Conservation (phyloP, 2,888 invertebrate genomes). For the Phortica okadai region DNA sequence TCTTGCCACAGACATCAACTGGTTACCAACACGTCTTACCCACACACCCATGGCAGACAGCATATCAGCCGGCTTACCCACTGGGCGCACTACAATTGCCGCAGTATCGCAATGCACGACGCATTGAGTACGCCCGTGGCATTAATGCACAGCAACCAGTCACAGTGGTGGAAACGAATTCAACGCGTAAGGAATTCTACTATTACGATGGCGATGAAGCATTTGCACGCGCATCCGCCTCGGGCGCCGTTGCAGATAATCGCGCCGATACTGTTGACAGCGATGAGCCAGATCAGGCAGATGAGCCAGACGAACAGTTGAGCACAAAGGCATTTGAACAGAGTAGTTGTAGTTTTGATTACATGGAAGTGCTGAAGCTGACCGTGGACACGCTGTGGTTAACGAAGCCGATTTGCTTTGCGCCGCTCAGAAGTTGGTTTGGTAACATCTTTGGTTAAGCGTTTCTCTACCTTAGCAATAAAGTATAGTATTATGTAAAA, state of each 20-base stretch:
- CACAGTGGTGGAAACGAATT: slow-evolving; percentile 69
- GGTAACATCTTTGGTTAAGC: slow-evolving; percentile 64
- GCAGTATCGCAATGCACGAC: slow-evolving; percentile 57
- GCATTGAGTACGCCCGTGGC: slow-evolving; percentile 55
- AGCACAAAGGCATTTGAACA: slow-evolving; percentile 59
- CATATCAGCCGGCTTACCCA: neutral
- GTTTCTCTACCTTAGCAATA: neutral
- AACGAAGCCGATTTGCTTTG: slow-evolving; percentile 70
- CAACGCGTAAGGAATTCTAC: slow-evolving; percentile 72
- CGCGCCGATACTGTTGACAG: slow-evolving; percentile 38
- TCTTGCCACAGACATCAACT: slow-evolving; percentile 12
- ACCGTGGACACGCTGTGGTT: slow-evolving; percentile 72
- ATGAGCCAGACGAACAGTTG: slow-evolving; percentile 27
- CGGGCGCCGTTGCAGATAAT: neutral
- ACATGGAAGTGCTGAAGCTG: slow-evolving; percentile 67
- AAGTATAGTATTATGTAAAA: slow-evolving; percentile 15
- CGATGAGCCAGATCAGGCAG: slow-evolving; percentile 6
- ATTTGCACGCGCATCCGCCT: slow-evolving; percentile 52
- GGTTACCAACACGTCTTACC: slow-evolving; percentile 38
- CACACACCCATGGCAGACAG: slow-evolving; percentile 19
- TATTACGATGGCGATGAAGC: slow-evolving; percentile 65
- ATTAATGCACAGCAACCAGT: slow-evolving; percentile 64
- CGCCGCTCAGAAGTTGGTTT: slow-evolving; percentile 70
- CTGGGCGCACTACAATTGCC: slow-evolving; percentile 30
- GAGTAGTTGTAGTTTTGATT: slow-evolving; percentile 68